A percentile compares a stretch with the other conserved stretches of the same genome.
Evolutionary conservation across 2,113 vertebrate species (phyloP).

Genomic region (Ptilorrhoa leucosticta): DNA sequence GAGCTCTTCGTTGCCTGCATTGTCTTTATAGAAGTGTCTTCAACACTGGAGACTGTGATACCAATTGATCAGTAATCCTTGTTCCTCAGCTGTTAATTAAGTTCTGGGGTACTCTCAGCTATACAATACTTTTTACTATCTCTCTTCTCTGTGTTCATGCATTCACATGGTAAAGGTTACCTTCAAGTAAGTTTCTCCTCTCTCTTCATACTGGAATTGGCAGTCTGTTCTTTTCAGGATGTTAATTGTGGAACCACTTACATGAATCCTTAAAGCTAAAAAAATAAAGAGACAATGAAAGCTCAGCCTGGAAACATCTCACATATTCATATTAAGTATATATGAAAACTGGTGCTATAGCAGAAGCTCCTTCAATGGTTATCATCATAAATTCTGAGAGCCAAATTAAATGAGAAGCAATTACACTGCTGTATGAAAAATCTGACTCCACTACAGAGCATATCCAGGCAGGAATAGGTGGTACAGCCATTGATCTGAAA

Average conservation of each 20-base stretch:
- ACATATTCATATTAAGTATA: not conserved
- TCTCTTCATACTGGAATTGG: conserved; percentile 84
- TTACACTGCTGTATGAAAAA: not conserved
- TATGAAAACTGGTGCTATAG: not conserved
- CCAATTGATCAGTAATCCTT: not conserved
- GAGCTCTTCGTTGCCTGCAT: not conserved
- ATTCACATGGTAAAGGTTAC: conserved; percentile 55
- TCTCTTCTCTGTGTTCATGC: not conserved
- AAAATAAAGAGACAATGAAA: not conserved
- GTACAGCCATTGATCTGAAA: not conserved
- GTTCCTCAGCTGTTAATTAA: not conserved
- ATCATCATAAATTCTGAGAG: not conserved
- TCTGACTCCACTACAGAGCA: not conserved
- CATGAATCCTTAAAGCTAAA: conserved; percentile 87
- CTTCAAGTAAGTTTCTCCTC: conserved; percentile 95
- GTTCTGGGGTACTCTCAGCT: not conserved
- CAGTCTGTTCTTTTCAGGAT: conserved; percentile 91
- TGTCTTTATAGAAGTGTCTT: not conserved
- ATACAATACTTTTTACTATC: not conserved
- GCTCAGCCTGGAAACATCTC: not conserved
- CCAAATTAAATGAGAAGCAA: not conserved
- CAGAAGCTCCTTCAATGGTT: not conserved
- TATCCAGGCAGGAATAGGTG: not conserved
- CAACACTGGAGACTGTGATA: not conserved
- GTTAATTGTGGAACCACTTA: conserved; percentile 86